A percentile compares a stretch with the other conserved stretches of the same genome.
phyloP scores from a whole-genome alignment of 2,113 vertebrate species.

The Vimba vimba region DNA sequence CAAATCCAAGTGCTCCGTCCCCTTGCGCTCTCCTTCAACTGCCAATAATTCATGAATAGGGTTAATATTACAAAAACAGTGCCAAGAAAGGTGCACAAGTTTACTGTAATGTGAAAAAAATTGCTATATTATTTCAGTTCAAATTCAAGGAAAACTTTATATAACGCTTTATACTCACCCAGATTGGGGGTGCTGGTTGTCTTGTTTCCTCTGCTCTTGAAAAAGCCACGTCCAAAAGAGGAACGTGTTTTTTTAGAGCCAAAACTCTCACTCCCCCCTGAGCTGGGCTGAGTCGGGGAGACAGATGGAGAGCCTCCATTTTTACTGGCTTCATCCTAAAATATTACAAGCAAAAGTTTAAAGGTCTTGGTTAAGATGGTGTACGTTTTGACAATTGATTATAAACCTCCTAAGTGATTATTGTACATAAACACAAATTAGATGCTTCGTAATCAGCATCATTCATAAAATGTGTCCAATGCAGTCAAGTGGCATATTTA shows the following conservation, averaged over 20 bases:
- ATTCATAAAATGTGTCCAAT: neutral
- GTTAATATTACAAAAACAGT: neutral
- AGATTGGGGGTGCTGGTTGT: conserved; percentile 85
- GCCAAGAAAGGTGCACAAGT: neutral
- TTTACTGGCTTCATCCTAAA: conserved; percentile 49
- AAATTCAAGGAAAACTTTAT: neutral
- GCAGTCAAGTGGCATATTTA: neutral
- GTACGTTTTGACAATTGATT: neutral
- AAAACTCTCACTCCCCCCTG: conserved; percentile 76
- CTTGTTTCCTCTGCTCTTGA: conserved; percentile 90
- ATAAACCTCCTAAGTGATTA: neutral
- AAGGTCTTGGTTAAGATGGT: neutral
- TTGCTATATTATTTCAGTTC: too few species aligned
- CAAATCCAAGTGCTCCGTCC: conserved; percentile 86
- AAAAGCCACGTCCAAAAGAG: conserved; percentile 93
- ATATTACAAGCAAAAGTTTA: neutral
- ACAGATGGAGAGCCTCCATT: conserved; percentile 69
- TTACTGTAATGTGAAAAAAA: too few species aligned
- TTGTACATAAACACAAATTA: neutral
- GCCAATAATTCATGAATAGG: conserved; percentile 34
- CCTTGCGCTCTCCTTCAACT: conserved; percentile 87
- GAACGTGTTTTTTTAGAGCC: conserved; percentile 86
- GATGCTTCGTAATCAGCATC: neutral
- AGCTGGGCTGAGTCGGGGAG: conserved; percentile 63
- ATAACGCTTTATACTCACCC: conserved; percentile 70